These are phyloP conservation scores for Procavia capensis DNA, from an alignment of 2,113 vertebrate species.

Conservation along the genomic window DNA sequence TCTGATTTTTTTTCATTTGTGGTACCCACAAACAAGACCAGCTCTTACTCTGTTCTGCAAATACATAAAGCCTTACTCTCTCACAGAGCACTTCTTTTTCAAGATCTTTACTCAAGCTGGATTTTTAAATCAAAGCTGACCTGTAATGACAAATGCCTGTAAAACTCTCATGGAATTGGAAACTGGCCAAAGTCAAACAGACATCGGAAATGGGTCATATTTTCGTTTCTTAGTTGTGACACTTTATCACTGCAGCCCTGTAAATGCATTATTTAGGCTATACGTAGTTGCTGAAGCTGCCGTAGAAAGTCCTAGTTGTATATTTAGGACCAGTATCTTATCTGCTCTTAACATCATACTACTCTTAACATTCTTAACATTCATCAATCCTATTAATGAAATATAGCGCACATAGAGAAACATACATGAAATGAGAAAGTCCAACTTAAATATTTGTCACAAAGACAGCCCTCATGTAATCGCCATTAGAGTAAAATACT, in stretches of 20 bases:
- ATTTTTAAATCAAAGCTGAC: conserved; percentile 63
- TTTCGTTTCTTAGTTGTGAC: neutral
- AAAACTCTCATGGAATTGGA: conserved; percentile 60
- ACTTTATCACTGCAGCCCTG: neutral
- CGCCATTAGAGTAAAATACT: neutral
- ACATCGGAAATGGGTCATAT: neutral
- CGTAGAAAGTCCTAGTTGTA: neutral
- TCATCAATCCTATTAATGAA: neutral
- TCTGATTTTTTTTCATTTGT: conserved; percentile 73
- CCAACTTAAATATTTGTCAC: neutral
- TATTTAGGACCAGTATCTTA: neutral
- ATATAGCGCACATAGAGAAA: neutral
- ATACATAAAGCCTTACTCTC: conserved; percentile 75
- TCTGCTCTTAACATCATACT: neutral
- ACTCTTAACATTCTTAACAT: too few species aligned
- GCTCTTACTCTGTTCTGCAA: conserved; percentile 74
- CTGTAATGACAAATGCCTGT: neutral
- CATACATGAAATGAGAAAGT: neutral
- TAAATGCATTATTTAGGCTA: conserved; percentile 24
- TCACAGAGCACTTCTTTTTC: conserved; percentile 60
- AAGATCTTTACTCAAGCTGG: conserved; percentile 69
- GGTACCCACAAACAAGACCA: conserved; percentile 77
- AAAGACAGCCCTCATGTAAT: neutral
- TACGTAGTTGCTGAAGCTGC: neutral
- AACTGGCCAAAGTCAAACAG: conserved; percentile 28